A percentile compares a stretch with the other conserved stretches of the same genome.
Conservation (phyloP, 2,113 vertebrate genomes). For the Laterallus jamaicensis region DNA sequence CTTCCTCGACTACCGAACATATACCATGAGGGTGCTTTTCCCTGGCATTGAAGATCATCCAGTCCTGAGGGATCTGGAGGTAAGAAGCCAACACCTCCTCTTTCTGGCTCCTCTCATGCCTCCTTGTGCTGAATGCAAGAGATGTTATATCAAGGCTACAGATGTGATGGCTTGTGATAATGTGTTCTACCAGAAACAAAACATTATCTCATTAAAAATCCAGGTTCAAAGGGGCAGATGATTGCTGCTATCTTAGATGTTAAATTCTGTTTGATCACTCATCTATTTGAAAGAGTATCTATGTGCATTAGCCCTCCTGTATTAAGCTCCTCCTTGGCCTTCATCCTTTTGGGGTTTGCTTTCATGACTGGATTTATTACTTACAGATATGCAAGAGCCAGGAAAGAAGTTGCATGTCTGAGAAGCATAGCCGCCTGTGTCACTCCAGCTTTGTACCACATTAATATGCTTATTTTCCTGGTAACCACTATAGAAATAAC, state of each 20-base stretch:
- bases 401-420: not conserved
- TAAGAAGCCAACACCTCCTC: conserved; percentile 32
- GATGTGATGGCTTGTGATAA: not conserved
- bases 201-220: not conserved
- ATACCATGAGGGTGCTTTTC: conserved; percentile 97
- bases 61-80: conserved; percentile 94
- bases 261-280: not conserved
- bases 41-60: conserved; percentile 98
- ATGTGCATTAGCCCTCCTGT: not conserved
- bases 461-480: not conserved
- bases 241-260: not conserved
- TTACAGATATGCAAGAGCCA: not conserved
- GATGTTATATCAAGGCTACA: not conserved
- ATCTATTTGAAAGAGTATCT: not conserved
- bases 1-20: conserved; percentile 94
- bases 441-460: not conserved
- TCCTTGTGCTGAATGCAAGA: not conserved
- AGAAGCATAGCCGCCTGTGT: not conserved
- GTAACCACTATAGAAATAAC: not conserved
- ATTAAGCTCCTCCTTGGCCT: not conserved
- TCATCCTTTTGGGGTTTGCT: not conserved
- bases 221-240: not conserved
- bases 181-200: not conserved
- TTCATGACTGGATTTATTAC: not conserved
- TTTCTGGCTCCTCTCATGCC: not conserved